Conservation (phyloP, 2,888 invertebrate genomes). For the Phortica okadai region DNA sequence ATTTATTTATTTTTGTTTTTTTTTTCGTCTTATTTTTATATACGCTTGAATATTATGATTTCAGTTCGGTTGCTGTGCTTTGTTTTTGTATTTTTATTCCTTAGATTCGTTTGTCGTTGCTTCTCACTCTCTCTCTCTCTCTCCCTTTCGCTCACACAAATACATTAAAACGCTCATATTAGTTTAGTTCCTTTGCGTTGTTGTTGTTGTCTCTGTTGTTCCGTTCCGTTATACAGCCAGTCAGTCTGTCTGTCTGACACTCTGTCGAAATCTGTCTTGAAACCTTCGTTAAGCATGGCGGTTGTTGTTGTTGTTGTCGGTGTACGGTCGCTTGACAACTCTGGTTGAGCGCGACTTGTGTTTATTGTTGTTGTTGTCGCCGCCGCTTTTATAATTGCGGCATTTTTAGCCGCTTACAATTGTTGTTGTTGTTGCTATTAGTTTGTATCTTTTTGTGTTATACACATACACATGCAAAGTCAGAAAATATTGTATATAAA, state of each 20-base stretch:
- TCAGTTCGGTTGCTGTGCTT: neutral
- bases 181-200: neutral
- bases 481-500: neutral
- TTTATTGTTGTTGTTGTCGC: neutral
- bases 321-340: conserved; percentile 39
- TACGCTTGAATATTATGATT: conserved; percentile 38
- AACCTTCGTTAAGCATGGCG: conserved; percentile 31
- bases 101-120: neutral
- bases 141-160: too few relatives aligned
- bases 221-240: conserved; percentile 5
- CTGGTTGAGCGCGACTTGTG: conserved; percentile 44
- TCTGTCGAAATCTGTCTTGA: conserved; percentile 37
- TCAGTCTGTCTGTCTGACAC: conserved; percentile 29
- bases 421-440: conserved; percentile 20
- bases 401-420: conserved; percentile 49
- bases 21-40: conserved; percentile 58
- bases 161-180: neutral
- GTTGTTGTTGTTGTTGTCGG: conserved; percentile 37
- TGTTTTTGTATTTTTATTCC: neutral
- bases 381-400: conserved; percentile 56
- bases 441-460: conserved; percentile 22
- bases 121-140: too few relatives aligned
- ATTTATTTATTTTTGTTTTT: neutral
- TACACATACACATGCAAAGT: neutral
- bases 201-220: conserved; percentile 11